Base-by-base conservation (phyloP, 2,888 invertebrate genomes). In the Drosophila borealis region DNA sequence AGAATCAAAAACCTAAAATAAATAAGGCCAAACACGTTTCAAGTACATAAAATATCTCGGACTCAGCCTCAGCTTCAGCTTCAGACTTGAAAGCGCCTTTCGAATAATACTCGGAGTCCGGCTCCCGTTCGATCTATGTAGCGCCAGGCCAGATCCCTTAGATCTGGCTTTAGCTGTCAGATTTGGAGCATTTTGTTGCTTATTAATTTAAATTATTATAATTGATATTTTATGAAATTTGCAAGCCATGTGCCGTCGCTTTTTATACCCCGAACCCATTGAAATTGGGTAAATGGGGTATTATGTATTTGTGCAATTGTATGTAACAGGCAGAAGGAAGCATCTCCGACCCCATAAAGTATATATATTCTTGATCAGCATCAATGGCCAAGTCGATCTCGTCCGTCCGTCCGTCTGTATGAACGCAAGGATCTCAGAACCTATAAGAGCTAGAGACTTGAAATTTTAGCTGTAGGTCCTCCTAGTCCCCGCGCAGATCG, bases 131-230 rank as follows among this genome's bases (percentile, higher is more conserved):
- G 25, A 17, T 8, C 25, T 8, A 29, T 29, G 17, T 9, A 34
- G 44, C 14, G n/a, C 37, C 11, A 4, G 36, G 29, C 29, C 8
- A 36, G 36, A 36, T 36, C 13, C 3, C 17, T 34, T 37, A 56
- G 48, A 46, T 59, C 64, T 54, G 61, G 63, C 54, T 45, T 37
- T 19, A 49, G 68, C 82, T 80, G 68, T 82, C 78, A 68, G 48
- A 76, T 76, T 62, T 73, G 51, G 76, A 70, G 51, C 78, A 73
- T 67, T 50, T 66, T 64, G 57, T 51, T 53, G 76, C 64, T 81
- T 81, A 76, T 76, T 80, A 81, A 84, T 84, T 81, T 80, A 78
- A 81, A 81, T 82, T 70, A 75, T 75, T 63, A 73, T 81, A 84
- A 81, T 71, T 73, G 76, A 74, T 80, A 81, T 78, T 84, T 82